Percentiles rank a stretch among this genome's conserved stretches.
phyloP scores from a whole-genome alignment of 2,113 vertebrate genomes.

The Nerophis ophidion region DNA sequence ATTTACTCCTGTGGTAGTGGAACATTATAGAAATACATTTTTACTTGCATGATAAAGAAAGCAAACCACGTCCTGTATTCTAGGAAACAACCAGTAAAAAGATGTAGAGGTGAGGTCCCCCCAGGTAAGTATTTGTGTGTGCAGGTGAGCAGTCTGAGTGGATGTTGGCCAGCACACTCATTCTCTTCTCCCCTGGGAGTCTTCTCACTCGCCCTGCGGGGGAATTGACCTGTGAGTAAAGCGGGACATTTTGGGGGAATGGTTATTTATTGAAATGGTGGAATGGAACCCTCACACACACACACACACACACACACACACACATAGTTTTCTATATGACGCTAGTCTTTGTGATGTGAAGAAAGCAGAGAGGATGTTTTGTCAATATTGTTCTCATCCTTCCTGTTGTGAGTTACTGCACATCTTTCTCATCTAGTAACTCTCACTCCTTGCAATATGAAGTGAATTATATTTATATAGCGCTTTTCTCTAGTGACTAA shows the following conservation, averaged over 20 bases:
- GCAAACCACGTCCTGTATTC: conserved; percentile 10
- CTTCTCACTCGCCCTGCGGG: conserved; percentile 50
- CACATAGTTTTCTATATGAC: neutral
- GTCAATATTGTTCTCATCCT: conserved; percentile 7
- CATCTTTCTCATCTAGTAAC: neutral
- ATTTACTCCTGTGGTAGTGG: too few species aligned
- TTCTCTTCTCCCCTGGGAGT: conserved; percentile 51
- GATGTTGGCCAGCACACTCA: conserved; percentile 51
- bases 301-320: neutral
- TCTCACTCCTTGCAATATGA: too few species aligned
- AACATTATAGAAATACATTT: neutral
- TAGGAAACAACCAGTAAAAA: neutral
- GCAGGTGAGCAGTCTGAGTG: conserved; percentile 9
- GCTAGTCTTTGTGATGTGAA: conserved; percentile 10
- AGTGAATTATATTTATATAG: too few species aligned
- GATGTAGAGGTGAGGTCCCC: neutral
- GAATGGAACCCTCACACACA: conserved; percentile 41
- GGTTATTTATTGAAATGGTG: conserved; percentile 55
- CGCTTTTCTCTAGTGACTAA: conserved; percentile 3
- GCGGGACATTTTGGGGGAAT: conserved; percentile 31
- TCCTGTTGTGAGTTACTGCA: conserved; percentile 20
- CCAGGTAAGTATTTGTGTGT: conserved; percentile 8
- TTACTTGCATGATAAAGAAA: neutral
- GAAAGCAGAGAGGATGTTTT: conserved; percentile 8
- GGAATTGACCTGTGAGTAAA: conserved; percentile 61